phyloP scores from a whole-genome alignment of 35 echinoderm and acorn worm genomes.

The Holothuria glaberrima region DNA sequence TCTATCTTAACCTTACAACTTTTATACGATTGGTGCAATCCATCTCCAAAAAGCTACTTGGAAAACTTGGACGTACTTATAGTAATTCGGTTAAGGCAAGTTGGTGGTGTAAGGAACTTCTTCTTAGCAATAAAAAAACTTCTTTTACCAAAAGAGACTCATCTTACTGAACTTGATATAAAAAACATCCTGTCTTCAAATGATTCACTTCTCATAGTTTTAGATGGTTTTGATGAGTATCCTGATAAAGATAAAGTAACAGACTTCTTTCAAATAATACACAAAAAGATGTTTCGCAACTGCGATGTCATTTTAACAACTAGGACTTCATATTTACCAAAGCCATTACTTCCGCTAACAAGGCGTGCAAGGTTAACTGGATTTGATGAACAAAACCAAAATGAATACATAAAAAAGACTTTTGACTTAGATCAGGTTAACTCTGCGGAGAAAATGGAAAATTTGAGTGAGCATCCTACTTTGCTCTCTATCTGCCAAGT shows the following conservation, averaged over 20 bases:
- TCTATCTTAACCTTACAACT: constrained; percentile 24
- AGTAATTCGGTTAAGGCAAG: constrained; percentile 6
- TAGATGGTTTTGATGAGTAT: constrained; percentile 39
- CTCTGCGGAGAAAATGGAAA: no score
- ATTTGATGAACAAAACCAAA: no score
- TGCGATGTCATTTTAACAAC: no score
- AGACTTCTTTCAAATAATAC: no score
- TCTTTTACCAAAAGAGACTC: constrained; percentile 11
- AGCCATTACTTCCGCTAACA: no score
- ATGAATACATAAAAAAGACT: no score
- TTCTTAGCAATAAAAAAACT: constrained; percentile 29
- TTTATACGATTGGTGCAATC: constrained; percentile 18
- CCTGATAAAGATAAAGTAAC: background rate
- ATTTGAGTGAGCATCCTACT: no score
- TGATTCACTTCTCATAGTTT: background rate
- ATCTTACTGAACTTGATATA: background rate
- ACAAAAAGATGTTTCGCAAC: no score
- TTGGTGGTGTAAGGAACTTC: background rate
- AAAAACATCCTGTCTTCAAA: background rate
- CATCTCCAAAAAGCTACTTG: background rate
- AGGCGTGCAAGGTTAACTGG: no score
- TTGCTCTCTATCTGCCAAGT: no score
- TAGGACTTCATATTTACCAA: no score
- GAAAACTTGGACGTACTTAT: background rate
- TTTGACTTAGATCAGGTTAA: no score